phyloP scores from a whole-genome alignment of 2,888 invertebrate genomes.

The Thecophora atra region DNA sequence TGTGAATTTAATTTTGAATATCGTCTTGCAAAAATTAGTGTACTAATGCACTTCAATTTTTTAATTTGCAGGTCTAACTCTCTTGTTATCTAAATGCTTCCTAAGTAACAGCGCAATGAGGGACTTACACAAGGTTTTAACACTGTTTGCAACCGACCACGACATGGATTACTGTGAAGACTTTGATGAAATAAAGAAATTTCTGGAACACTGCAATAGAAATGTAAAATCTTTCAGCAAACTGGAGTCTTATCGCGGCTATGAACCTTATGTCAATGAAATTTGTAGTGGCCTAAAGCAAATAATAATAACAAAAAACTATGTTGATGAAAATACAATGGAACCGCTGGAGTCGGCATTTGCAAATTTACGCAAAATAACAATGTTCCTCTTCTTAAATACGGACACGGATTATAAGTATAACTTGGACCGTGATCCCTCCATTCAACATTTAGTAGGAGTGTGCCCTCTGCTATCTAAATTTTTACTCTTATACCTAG shows the following conservation, averaged over 20 bases:
- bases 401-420: conserved; percentile 56
- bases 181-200: conserved; percentile 55
- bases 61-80: too few relatives aligned
- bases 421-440: conserved; percentile 50
- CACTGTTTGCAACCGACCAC: conserved; percentile 47
- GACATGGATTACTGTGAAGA: conserved; percentile 58
- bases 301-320: conserved; percentile 44
- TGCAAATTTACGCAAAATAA: conserved; percentile 52
- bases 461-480: conserved; percentile 55
- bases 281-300: conserved; percentile 49
- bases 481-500: conserved; percentile 51
- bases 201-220: conserved; percentile 54
- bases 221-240: conserved; percentile 54
- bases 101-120: conserved; percentile 45
- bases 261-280: conserved; percentile 54
- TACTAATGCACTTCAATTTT: too few relatives aligned
- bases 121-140: conserved; percentile 51
- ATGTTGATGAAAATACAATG: conserved; percentile 44
- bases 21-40: too few relatives aligned
- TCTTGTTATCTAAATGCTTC: too few relatives aligned
- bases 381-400: conserved; percentile 56
- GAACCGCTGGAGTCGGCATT: conserved; percentile 42
- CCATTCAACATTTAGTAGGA: conserved; percentile 53
- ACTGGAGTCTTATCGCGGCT: conserved; percentile 56
- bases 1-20: too few relatives aligned